Base-by-base conservation (phyloP, 2,888 invertebrate genomes). In the Halocaridina rubra region DNA sequence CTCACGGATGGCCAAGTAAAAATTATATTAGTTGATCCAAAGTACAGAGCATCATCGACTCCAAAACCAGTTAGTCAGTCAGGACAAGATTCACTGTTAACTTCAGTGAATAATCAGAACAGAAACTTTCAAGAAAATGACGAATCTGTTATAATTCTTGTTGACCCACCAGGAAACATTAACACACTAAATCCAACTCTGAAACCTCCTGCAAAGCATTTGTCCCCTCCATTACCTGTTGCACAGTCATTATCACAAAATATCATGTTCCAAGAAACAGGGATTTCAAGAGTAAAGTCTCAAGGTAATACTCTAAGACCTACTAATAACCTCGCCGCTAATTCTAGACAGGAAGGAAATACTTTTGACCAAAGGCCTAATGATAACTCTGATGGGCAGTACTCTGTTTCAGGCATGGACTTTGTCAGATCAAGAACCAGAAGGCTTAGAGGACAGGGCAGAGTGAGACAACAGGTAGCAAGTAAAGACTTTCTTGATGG, bases 121-220 rank as follows among this genome's bases (percentile, higher is more conserved):
- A 67, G 3, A 16, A 46, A 8, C 22, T 30, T 7, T 19, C 64
- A 0, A 16, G 59, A 80, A 22, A 69, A 69, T 7, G 69, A 53
- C 22, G 72, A 27, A 13, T 24, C 72, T 22, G 72, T 72, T 16
- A 80, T 80, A 5, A 30, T 80, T 33, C 59, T 72, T 5, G 72
- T 61, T 8, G 72, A 80, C 1, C 16, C n/a, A 53, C 69, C 22
- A 7, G 19, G n/a, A n/a, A 7, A 39, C 10, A 32, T 71, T 13
- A 57, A 57, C 59, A 80, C 80, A 32, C 16, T 80, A n/a, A 53
- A 57, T 16, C 71, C 71, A n/a, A 29, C 30, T 8, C n/a, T 69
- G 13, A 33, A n/a, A 32, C 16, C 32, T 5, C 57, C 59, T n/a
- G 16, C 59, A 32, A 59, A 13, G 19, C 80, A 57, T 19, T 33